Conservation (phyloP, 2,797 vertebrate genomes). For the Psittacula echo region DNA sequence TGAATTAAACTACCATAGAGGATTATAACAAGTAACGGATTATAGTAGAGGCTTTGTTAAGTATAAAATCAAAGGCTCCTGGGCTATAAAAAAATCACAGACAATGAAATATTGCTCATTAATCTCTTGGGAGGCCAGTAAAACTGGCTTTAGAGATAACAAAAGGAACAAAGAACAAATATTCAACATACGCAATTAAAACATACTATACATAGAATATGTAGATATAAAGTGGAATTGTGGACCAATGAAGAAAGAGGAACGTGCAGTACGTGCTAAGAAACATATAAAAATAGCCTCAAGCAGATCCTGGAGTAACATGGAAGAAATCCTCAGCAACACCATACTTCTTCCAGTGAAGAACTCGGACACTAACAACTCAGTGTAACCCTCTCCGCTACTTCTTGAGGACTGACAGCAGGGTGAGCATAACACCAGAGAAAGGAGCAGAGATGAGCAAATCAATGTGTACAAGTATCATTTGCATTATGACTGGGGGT, state of each 20-base stretch:
- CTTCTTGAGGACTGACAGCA: neutral
- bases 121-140: neutral
- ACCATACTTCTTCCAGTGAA: neutral
- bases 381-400: neutral
- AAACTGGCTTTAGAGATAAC: slow-evolving; percentile 47
- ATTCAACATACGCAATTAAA: neutral
- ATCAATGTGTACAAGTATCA: neutral
- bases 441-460: neutral
- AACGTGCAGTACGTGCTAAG: slow-evolving; percentile 23
- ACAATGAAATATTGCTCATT: neutral
- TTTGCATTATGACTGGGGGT: neutral
- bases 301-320: neutral
- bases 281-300: slow-evolving; percentile 40
- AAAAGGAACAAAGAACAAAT: slow-evolving; percentile 49
- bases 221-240: slow-evolving; percentile 15
- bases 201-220: neutral
- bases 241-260: slow-evolving; percentile 1
- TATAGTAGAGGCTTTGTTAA: neutral
- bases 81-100: neutral
- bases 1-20: neutral
- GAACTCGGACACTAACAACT: neutral
- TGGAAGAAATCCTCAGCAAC: neutral
- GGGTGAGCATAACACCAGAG: neutral
- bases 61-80: neutral
- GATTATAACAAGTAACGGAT: neutral